These are phyloP conservation scores for Epinephelus moara DNA, from an alignment of 2,113 vertebrate genomes.

Conservation along the genomic window DNA sequence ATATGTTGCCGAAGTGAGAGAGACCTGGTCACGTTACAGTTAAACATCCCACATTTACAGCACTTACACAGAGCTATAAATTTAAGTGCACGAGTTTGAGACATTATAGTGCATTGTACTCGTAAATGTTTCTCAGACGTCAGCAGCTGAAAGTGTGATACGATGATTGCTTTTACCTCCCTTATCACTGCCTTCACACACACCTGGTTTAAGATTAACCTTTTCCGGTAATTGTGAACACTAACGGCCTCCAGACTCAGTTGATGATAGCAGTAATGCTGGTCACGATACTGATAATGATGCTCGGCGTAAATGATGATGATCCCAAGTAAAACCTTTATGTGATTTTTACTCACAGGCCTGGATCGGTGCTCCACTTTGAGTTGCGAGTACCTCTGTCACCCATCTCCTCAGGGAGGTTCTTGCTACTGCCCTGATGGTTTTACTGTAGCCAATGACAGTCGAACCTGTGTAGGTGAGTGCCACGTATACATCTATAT, in stretches of 20 bases:
- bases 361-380: constrained; percentile 76
- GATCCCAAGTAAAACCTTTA: neutral
- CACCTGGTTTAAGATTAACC: constrained; percentile 57
- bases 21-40: neutral
- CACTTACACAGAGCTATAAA: constrained; percentile 33
- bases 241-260: neutral
- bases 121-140: constrained; percentile 35
- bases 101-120: neutral
- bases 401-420: constrained; percentile 79
- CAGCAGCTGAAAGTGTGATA: constrained; percentile 19
- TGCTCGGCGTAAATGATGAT: neutral
- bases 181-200: constrained; percentile 34
- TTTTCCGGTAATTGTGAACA: neutral
- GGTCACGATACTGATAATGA: neutral
- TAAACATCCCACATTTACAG: neutral
- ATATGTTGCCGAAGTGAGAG: neutral
- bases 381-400: constrained; percentile 83
- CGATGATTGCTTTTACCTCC: neutral
- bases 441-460: constrained; percentile 83
- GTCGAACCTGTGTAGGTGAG: constrained; percentile 82
- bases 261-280: constrained; percentile 23
- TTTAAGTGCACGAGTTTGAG: constrained; percentile 8
- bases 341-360: constrained; percentile 57
- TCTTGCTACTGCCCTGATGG: constrained; percentile 83
- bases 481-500: neutral